Base-by-base conservation (phyloP, 1,140 invertebrate species). In the Bactericera cockerelli region DNA sequence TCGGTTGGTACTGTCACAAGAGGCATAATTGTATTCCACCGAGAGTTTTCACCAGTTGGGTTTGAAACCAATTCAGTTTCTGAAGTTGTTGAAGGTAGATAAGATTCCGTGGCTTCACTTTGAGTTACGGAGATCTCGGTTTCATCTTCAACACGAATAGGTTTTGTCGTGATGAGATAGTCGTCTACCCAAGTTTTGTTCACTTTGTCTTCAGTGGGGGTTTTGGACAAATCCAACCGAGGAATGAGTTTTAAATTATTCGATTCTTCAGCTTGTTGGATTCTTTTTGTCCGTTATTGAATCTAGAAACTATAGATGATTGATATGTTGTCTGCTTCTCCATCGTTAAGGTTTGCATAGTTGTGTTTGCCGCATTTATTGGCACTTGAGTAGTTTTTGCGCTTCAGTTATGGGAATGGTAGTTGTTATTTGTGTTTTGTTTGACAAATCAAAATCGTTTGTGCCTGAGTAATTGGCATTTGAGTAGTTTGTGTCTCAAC, bases 401-500 rank as follows among this genome's bases (percentile, higher is more conserved):
- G n/a, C n/a, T n/a, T n/a, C n/a, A n/a, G n/a, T n/a, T n/a, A n/a
- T n/a, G n/a, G n/a, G n/a, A n/a, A n/a, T n/a, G n/a, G n/a, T n/a
- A n/a, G n/a, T n/a, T n/a, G n/a, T n/a, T n/a, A n/a, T n/a, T n/a
- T n/a, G n/a, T n/a, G n/a, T n/a, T n/a, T n/a, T n/a, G n/a, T n/a
- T n/a, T n/a, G n/a, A n/a, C n/a, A n/a, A n/a, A n/a, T n/a, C n/a
- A n/a, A 31, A 31, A 13, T 31, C 28, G 28, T 31, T 31, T 31
- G 28, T 31, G 28, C 28, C 28, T 19, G 21, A n/a, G 28, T 28
- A 39, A 56, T 36, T 61, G 26, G 33, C 39, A 2, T 16, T 58
- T 58, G 33, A 59, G 59, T 28, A 21, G 55, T 31, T 2, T 62
- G 57, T 56, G 28, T 4, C 28, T 38, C 42, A n/a, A 21, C 19